These are phyloP conservation scores for Sycophila texana DNA, from an alignment of 2,888 invertebrate species.

Conservation along the genomic window DNA sequence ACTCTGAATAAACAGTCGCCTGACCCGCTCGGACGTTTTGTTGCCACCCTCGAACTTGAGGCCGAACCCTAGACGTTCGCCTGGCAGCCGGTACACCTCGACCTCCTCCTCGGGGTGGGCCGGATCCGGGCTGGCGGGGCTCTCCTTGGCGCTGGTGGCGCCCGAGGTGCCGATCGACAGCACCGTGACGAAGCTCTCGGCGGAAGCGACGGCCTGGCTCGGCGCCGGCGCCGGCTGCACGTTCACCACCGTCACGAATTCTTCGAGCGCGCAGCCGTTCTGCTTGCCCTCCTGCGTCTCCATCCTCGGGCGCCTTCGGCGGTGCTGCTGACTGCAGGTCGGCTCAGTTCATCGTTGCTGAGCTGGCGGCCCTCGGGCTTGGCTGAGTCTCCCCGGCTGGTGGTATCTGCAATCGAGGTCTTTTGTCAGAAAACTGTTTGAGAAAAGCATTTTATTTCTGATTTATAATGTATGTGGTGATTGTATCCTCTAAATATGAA, in stretches of 20 bases:
- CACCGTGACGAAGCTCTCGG: constrained; percentile 79
- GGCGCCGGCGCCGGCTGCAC: constrained; percentile 72
- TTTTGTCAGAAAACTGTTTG: too few relatives aligned
- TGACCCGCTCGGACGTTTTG: constrained; percentile 87
- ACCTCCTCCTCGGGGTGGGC: constrained; percentile 82
- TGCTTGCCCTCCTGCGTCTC: neutral
- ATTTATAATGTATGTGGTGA: too few relatives aligned
- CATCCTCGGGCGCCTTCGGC: neutral
- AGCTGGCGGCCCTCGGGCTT: too few relatives aligned
- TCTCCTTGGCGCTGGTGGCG: too few relatives aligned
- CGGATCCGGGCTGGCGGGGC: constrained; percentile 63
- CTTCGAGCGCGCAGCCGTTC: constrained; percentile 58
- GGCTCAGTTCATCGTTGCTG: too few relatives aligned
- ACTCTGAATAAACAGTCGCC: constrained; percentile 90
- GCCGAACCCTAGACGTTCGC: constrained; percentile 93
- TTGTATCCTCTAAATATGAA: too few relatives aligned
- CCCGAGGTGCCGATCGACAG: constrained; percentile 78
- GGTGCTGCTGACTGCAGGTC: neutral
- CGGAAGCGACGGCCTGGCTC: constrained; percentile 1
- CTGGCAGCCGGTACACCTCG: constrained; percentile 89
- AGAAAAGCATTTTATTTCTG: too few relatives aligned
- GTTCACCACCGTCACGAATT: constrained; percentile 81
- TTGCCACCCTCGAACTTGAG: constrained; percentile 94
- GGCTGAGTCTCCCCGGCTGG: too few relatives aligned
- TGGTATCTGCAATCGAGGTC: too few relatives aligned